Evolutionary conservation across 1,140 invertebrate genomes (phyloP), one percentile per base, ranked within the genome.

Genomic region (Zaprionus tsacasi): DNA sequence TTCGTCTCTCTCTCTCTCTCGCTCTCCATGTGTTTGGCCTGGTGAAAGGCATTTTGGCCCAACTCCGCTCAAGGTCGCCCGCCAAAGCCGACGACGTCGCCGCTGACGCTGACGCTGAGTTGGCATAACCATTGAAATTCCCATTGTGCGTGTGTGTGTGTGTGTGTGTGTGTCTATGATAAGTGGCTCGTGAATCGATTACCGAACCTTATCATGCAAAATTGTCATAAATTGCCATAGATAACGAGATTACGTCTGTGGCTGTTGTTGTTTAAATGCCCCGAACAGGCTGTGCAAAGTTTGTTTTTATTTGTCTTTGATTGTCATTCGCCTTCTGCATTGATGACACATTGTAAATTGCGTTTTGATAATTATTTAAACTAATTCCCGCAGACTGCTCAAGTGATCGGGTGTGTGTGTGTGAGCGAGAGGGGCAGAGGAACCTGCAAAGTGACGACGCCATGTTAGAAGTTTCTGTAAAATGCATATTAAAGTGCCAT

Each of bases 131-230:
- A 52, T 36, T 66, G 40, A 57, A 45, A 57, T 45, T 50, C 17
- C 45, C 17, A 25, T 25, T 57, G 33, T 45, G 13, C 43, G 33
- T 45, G 15, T 3, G 27, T 45, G 36, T 43, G 52, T 30, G 21
- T 21, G 6, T 52, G 25, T n/a, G n/a, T 56, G 61, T 21, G 38
- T 40, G 38, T 40, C 13, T 40, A 10, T 15, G 64, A 66, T 66
- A 66, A 66, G 54, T 66, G 64, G 64, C 64, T 66, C 64, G 64
- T 66, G 64, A 66, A 66, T 57, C 64, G 64, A 66, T 66, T 66
- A 57, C 64, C 64, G 54, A 56, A 66, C 64, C 36, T 66, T 66
- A 66, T 66, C 64, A 66, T 66, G 64, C 64, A 48, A 66, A 66
- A 66, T 56, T 66, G 64, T 66, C 52, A 66, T 66, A 66, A 66